A percentile compares a stretch with the other conserved stretches of the same genome.
Conservation (phyloP, 2,888 invertebrate genomes). For the Leptinotarsa haldemani region DNA sequence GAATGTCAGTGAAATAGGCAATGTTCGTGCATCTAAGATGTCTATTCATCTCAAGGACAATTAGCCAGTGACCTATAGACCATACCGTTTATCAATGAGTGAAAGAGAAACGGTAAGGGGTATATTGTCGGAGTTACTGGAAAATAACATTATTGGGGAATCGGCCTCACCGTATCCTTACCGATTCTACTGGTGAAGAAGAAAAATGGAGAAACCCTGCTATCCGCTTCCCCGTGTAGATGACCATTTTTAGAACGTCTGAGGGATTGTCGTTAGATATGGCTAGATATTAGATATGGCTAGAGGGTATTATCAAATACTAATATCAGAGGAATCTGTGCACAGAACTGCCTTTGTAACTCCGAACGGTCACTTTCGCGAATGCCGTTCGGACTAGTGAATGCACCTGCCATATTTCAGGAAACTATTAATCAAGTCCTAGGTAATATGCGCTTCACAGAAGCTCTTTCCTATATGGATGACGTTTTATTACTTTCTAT, state of each 20-base stretch:
- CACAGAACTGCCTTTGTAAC: too few relatives aligned
- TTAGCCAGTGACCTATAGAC: slow-evolving; percentile 35
- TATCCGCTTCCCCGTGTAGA: slow-evolving; percentile 52
- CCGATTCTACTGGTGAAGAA: slow-evolving; percentile 36
- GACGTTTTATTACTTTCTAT: too few relatives aligned
- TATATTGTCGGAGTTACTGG: slow-evolving; percentile 30
- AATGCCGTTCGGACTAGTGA: too few relatives aligned
- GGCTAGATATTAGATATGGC: slow-evolving; percentile 53
- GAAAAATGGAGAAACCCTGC: slow-evolving; percentile 44
- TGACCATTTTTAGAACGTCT: slow-evolving; percentile 45
- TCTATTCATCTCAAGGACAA: neutral
- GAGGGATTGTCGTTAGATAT: slow-evolving; percentile 53
- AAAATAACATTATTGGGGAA: slow-evolving; percentile 19
- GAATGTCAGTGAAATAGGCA: too few relatives aligned
- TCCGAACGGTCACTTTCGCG: too few relatives aligned
- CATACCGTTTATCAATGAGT: slow-evolving; percentile 31
- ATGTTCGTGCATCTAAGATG: too few relatives aligned
- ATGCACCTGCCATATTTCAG: too few relatives aligned
- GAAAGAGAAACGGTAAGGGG: slow-evolving; percentile 33
- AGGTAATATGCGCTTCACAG: neutral
- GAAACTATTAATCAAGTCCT: too few relatives aligned
- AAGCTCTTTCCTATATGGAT: slow-evolving; percentile 5
- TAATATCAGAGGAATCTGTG: slow-evolving; percentile 31
- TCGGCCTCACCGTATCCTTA: slow-evolving; percentile 30
- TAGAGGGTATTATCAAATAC: slow-evolving; percentile 56